A percentile compares a stretch with the other conserved stretches of the same genome.
Conservation (phyloP, 2,113 vertebrate genomes). For the Psittacula cyanocephala region DNA sequence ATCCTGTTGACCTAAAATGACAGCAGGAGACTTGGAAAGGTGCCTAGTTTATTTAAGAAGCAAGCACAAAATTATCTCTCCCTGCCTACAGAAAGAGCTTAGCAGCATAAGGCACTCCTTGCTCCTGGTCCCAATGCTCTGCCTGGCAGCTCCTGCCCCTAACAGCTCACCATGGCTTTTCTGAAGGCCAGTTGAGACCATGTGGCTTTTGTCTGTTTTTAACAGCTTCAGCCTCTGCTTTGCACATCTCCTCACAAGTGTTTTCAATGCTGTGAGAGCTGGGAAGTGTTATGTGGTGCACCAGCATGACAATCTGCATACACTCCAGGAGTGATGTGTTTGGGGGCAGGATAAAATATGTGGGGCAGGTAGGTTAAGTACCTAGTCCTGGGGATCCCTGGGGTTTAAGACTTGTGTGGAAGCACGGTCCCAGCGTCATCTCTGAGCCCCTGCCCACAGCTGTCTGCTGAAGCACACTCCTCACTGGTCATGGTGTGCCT, state of each 20-base stretch:
- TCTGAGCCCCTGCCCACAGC: not conserved
- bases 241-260: not conserved
- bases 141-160: not conserved
- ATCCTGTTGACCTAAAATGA: conserved; percentile 54
- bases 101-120: not conserved
- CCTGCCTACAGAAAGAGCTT: not conserved
- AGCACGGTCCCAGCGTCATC: not conserved
- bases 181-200: not conserved
- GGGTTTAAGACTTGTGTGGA: not conserved
- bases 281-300: not conserved
- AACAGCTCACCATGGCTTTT: not conserved
- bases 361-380: not conserved
- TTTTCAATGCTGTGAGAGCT: not conserved
- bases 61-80: not conserved
- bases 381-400: not conserved
- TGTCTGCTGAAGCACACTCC: not conserved
- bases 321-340: not conserved
- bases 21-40: conserved; percentile 30
- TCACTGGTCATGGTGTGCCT: not conserved
- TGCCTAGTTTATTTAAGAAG: conserved; percentile 39
- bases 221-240: not conserved
- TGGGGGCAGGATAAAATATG: not conserved
- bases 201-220: not conserved
- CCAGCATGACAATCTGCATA: not conserved
- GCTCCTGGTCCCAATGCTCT: not conserved